Evolutionary conservation across 2,888 invertebrate genomes (phyloP).

Genomic region (Pristionchus exspectatus): DNA sequence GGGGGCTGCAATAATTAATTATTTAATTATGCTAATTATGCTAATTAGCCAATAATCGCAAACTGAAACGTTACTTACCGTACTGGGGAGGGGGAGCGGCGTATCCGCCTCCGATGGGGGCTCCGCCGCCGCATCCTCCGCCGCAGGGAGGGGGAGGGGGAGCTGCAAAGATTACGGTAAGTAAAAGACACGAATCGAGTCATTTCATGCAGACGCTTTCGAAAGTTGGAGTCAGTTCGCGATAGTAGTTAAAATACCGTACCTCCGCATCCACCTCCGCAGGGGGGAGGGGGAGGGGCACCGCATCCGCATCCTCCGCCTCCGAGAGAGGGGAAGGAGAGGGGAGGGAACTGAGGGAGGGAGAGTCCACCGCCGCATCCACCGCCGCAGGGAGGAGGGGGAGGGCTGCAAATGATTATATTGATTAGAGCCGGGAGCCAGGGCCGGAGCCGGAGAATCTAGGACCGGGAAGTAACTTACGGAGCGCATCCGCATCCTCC

Average conservation of each 20-base stretch:
- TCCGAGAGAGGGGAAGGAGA: slow-evolving; percentile 50
- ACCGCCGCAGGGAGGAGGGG: slow-evolving; percentile 14
- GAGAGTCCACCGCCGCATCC: slow-evolving; percentile 46
- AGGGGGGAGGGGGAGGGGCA: slow-evolving; percentile 37
- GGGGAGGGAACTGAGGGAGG: slow-evolving; percentile 44
- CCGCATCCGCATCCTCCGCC: slow-evolving; percentile 41
- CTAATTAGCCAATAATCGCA: neutral
- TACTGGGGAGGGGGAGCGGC: slow-evolving; percentile 46
- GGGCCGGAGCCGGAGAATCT: neutral
- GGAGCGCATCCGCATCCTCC: slow-evolving; percentile 46
- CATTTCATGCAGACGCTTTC: neutral
- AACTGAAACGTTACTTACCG: neutral
- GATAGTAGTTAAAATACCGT: neutral
- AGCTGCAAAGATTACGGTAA: slow-evolving; percentile 7
- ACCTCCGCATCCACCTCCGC: slow-evolving; percentile 48
- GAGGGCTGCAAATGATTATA: neutral
- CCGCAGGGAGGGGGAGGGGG: slow-evolving; percentile 53
- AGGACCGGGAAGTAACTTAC: neutral
- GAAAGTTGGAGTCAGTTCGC: neutral
- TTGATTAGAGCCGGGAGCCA: neutral
- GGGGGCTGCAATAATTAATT: neutral
- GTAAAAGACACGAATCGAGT: neutral
- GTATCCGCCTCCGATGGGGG: slow-evolving; percentile 40
- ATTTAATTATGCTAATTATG: neutral
- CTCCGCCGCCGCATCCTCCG: slow-evolving; percentile 11